Evolutionary conservation across 2,888 invertebrate species (phyloP).

Genomic region (Catocala nupta): DNA sequence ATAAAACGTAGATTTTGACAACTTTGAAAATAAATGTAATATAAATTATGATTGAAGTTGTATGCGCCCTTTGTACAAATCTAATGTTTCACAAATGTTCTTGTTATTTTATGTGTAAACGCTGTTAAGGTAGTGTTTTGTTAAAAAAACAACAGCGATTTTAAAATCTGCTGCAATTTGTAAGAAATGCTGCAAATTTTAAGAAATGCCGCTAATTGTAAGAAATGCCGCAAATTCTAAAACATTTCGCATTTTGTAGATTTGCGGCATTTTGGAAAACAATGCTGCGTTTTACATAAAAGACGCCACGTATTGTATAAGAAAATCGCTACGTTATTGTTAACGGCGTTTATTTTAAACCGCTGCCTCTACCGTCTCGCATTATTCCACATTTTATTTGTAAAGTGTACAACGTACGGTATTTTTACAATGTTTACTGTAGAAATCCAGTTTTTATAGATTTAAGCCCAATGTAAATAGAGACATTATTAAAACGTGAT

Average conservation of each 20-base stretch:
- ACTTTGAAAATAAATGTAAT: conserved; percentile 2
- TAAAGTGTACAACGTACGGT: conserved; percentile 71
- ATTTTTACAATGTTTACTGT: conserved; percentile 83
- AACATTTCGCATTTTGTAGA: too few species aligned
- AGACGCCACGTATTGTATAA: not conserved
- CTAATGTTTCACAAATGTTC: conserved; percentile 29
- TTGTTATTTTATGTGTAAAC: conserved; percentile 16
- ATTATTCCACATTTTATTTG: conserved; percentile 54
- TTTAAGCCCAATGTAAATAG: conserved; percentile 80
- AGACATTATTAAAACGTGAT: conserved; percentile 82
- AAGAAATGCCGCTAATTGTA: not conserved
- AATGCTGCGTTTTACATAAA: not conserved
- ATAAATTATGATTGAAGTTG: conserved; percentile 1
- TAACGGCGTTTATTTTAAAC: conserved; percentile 16
- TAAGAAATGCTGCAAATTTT: too few species aligned
- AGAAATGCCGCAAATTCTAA: not conserved
- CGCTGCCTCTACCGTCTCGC: conserved; percentile 26
- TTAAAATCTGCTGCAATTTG: too few species aligned
- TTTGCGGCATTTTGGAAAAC: conserved; percentile 13
- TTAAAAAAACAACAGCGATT: too few species aligned
- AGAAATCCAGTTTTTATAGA: conserved; percentile 82
- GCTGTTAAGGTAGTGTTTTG: not conserved
- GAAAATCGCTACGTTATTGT: not conserved
- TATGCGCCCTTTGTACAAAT: conserved; percentile 40
- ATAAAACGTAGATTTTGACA: not conserved